Conservation (phyloP, 2,113 vertebrate genomes). For the Nycticebus coucang region DNA sequence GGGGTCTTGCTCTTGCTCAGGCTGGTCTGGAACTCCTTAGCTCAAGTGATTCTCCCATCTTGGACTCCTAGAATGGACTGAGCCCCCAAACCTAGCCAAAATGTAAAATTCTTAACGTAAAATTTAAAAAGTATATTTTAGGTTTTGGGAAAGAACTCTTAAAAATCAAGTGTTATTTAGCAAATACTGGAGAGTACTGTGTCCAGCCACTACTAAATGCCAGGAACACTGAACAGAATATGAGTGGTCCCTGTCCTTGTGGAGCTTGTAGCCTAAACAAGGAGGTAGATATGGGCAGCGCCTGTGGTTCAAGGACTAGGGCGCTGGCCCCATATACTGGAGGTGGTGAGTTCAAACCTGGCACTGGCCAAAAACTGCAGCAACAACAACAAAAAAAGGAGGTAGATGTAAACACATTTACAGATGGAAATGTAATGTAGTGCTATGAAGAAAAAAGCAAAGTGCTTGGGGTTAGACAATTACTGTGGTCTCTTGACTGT, state of each 20-base stretch:
- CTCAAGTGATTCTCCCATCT: too few relatives aligned
- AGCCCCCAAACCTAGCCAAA: too few relatives aligned
- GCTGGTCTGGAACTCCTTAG: too few relatives aligned
- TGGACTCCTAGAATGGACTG: too few relatives aligned
- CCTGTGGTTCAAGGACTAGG: too few relatives aligned
- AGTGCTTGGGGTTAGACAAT: background rate
- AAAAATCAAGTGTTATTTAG: constrained; percentile 20
- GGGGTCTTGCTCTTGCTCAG: too few relatives aligned
- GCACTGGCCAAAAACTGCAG: too few relatives aligned
- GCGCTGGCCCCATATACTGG: too few relatives aligned
- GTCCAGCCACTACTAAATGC: background rate
- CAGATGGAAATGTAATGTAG: background rate
- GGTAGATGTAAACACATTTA: background rate
- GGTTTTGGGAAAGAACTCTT: background rate
- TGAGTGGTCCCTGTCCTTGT: background rate
- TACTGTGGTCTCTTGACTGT: background rate
- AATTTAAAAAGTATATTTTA: constrained; percentile 52
- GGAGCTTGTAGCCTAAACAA: background rate
- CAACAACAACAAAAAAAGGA: too few relatives aligned
- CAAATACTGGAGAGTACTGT: background rate
- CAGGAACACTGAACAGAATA: background rate
- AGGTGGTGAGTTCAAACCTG: too few relatives aligned
- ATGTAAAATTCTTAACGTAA: background rate
- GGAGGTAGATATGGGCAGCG: background rate
- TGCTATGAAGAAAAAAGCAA: background rate